A percentile compares a stretch with the other conserved stretches of the same genome.
Conservation (phyloP, 2,113 vertebrate genomes). For the Mixornis gularis region DNA sequence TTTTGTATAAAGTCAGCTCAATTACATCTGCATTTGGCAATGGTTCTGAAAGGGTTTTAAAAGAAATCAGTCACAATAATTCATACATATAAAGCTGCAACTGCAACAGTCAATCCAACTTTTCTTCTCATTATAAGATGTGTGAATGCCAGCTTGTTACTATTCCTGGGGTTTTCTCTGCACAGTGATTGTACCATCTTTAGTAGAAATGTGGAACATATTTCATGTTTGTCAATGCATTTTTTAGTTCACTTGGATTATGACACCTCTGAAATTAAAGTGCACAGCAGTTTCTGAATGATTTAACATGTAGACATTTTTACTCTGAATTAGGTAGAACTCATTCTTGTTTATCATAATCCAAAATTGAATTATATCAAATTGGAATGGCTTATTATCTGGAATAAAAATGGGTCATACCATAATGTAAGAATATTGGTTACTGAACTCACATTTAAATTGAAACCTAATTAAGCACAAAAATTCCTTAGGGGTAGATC, state of each 20-base stretch:
- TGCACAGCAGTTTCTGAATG: neutral
- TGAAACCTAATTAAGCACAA: neutral
- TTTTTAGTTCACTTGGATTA: conserved; percentile 37
- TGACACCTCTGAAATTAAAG: conserved; percentile 27
- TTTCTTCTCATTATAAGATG: conserved; percentile 1
- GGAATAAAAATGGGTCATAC: neutral
- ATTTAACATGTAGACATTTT: conserved; percentile 8
- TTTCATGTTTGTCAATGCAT: conserved; percentile 35
- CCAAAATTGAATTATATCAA: neutral
- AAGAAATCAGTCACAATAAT: conserved; percentile 23
- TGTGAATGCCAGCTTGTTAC: conserved; percentile 25
- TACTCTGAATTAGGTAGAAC: neutral
- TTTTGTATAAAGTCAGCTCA: neutral
- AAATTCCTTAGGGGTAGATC: neutral
- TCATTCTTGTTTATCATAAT: neutral
- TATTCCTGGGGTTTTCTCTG: conserved; percentile 23
- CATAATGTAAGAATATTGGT: neutral
- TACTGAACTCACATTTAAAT: neutral
- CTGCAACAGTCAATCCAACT: neutral
- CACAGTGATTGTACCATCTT: neutral
- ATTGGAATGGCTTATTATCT: neutral
- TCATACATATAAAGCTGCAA: neutral
- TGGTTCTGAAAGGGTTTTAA: conserved; percentile 2
- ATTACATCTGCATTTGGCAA: neutral
- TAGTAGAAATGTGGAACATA: conserved; percentile 4